Conservation (phyloP, 23 tunicate genomes). For the Botrylloides violaceus region DNA sequence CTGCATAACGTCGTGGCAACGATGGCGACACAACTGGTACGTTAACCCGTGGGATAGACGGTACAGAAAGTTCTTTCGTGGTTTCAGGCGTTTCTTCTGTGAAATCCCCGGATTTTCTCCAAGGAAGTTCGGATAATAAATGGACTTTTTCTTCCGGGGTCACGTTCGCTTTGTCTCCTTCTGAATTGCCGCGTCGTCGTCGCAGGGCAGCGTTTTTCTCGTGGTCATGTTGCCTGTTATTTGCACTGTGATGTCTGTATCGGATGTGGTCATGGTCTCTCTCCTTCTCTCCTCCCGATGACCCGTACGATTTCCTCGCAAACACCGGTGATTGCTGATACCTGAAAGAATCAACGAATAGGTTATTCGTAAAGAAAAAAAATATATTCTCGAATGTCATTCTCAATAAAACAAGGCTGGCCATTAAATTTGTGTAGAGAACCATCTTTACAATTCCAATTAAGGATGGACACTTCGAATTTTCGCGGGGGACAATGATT, state of each 20-base stretch:
- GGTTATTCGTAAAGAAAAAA: background rate
- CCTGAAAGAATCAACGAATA: constrained; percentile 16
- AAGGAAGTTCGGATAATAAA: constrained; percentile 11
- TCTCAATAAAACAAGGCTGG: too few relatives aligned
- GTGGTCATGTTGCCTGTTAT: constrained; percentile 2
- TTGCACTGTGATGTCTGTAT: background rate
- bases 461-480: too few relatives aligned
- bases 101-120: constrained; percentile 10
- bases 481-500: too few relatives aligned
- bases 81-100: background rate
- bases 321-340: constrained; percentile 54
- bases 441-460: too few relatives aligned
- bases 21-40: background rate
- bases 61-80: background rate
- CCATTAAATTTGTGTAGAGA: too few relatives aligned
- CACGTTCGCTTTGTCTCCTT: constrained; percentile 4
- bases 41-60: background rate
- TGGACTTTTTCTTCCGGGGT: constrained; percentile 11
- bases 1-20: background rate
- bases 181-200: background rate
- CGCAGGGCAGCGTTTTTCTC: background rate
- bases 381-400: too few relatives aligned
- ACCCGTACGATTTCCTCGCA: background rate
- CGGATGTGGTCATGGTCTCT: constrained; percentile 9
- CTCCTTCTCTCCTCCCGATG: background rate